Base-by-base conservation (phyloP, 2,113 vertebrate species). In the Notechis scutatus region DNA sequence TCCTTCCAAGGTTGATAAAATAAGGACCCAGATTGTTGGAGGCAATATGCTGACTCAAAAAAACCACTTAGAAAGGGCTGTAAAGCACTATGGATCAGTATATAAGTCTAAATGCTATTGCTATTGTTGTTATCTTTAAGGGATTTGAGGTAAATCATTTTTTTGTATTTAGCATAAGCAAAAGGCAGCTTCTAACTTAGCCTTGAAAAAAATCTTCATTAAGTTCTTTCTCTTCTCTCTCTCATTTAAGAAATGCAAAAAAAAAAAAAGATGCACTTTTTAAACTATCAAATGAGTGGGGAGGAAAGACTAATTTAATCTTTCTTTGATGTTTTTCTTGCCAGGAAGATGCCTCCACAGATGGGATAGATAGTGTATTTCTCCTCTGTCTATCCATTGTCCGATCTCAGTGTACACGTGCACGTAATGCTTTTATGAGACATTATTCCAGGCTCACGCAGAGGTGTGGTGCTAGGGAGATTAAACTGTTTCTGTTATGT, bases 121-220 rank as follows among this genome's bases (percentile, higher is more conserved):
- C 26, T n/a, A n/a, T n/a, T 34, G 64, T 2, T 69, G 64, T 2
- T 69, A 34, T 69, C 61, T 57, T 29, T 64, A 47, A 45, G 81
- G 4, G 24, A 21, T 21, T 29, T 2, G 24, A 12, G 26, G 45
- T 14, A 56, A 56, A 21, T 4, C n/a, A 1, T 26, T 55, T 56
- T 47, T 56, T 88, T 88, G 12, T 61, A 55, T 54, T 88, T 64
- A 64, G 55, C 5, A 45, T 64, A 26, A 18, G 11, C 85, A 85
- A 92, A 95, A 88, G 7, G 24, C 18, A 92, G 3, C 5, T 91
- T 89, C 34, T 1, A 64, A 92, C 74, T 26, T 92, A 26, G 12
- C 74, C 9, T n/a, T 93, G 91, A 93, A 54, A 93, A n/a, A 59
- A 54, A 95, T 94, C 89, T 87, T 93, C 61, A 61, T 56, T 93